Percentiles rank a stretch among this genome's conserved stretches.
Conservation (phyloP, 37 sponge, comb jelly and placozoan species). For the Axinella damicornis region DNA sequence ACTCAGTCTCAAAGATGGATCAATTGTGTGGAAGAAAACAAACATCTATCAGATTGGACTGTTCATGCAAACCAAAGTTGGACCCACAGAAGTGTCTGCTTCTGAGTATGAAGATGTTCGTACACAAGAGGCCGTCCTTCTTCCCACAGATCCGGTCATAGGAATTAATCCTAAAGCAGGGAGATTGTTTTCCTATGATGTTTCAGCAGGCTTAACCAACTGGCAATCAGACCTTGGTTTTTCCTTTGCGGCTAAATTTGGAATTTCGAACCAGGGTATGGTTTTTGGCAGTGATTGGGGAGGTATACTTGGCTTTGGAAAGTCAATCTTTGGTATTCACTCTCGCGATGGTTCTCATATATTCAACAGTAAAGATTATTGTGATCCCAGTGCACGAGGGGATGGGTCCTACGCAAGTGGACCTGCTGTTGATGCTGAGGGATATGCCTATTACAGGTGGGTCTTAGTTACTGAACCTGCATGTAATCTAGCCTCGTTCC, state of each 20-base stretch:
- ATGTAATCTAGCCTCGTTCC: no score
- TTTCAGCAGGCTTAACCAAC: background rate
- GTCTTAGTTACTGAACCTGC: no score
- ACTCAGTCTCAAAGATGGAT: conserved; percentile 18
- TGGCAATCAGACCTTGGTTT: conserved; percentile 36
- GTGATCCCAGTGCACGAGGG: no score
- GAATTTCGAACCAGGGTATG: background rate
- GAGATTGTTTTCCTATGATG: background rate
- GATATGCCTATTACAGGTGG: conserved; percentile 46
- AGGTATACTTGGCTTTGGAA: background rate
- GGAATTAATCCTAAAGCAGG: conserved; percentile 22
- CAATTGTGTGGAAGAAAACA: background rate
- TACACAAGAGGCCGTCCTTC: background rate
- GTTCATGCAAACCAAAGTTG: conserved; percentile 37
- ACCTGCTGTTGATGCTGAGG: conserved; percentile 29
- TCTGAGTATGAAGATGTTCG: background rate
- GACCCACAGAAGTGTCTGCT: background rate
- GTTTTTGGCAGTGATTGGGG: conserved; percentile 3
- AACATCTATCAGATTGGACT: background rate
- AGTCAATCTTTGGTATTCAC: conserved; percentile 9
- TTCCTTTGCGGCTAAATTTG: conserved; percentile 21
- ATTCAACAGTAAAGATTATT: conserved; percentile 8
- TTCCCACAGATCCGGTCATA: conserved; percentile 22
- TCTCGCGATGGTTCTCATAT: background rate
- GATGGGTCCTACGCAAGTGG: conserved; percentile 21